These are phyloP conservation scores for Morpho deidamia DNA, from an alignment of 2,888 invertebrate species.

Conservation along the genomic window DNA sequence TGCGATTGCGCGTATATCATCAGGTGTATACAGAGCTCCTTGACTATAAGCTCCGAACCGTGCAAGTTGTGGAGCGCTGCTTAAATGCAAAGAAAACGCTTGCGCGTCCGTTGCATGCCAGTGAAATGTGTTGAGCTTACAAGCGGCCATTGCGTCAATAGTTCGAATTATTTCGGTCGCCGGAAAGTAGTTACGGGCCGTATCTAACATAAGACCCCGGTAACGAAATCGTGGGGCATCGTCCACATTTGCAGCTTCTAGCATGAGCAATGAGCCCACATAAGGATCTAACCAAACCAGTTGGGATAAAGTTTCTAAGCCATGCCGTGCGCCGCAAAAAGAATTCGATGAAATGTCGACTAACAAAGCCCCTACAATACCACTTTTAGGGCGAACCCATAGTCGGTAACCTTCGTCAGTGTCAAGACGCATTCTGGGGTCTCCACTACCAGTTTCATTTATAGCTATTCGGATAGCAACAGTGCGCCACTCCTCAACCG, in stretches of 20 bases:
- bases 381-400: conserved; percentile 66
- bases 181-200: conserved; percentile 91
- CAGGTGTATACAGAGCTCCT: conserved; percentile 82
- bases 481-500: conserved; percentile 56
- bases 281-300: conserved; percentile 86
- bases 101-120: conserved; percentile 94
- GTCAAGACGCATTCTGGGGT: conserved; percentile 77
- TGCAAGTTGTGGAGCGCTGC: conserved; percentile 84
- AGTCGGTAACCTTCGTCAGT: conserved; percentile 86
- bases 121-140: conserved; percentile 94
- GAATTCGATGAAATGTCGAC: conserved; percentile 80
- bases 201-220: conserved; percentile 93
- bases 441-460: conserved; percentile 47
- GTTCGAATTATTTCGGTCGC: conserved; percentile 82
- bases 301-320: conserved; percentile 85
- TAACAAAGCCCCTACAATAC: conserved; percentile 53
- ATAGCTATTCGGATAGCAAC: conserved; percentile 66
- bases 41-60: conserved; percentile 89
- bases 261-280: conserved; percentile 75
- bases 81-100: conserved; percentile 90
- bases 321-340: conserved; percentile 87
- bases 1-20: conserved; percentile 84
- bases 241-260: conserved; percentile 80
- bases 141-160: conserved; percentile 90
- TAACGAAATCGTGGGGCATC: conserved; percentile 88